Evolutionary conservation across 2,888 invertebrate species (phyloP), one percentile per base, ranked within the genome.

Genomic region (Leptarthrus brevirostris): DNA sequence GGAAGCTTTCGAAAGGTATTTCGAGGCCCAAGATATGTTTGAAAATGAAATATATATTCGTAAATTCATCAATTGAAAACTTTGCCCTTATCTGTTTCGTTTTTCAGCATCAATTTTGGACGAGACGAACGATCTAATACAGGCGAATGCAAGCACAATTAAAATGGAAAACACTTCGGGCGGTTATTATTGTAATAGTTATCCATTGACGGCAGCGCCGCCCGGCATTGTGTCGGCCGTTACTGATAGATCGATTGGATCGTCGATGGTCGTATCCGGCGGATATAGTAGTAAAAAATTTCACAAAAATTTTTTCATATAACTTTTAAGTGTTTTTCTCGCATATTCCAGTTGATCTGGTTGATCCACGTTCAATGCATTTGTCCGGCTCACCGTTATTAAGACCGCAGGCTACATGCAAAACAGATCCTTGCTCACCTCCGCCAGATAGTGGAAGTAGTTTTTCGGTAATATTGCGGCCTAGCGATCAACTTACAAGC

Each of bases 1-100:
- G 97, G 94, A 94, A 95, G 89, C 91, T 98, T 86, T 98, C 98
- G 83, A 96, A 96, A 94, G 93, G 96, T 96, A 81, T 74, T 71
- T 72, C 66, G 70, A 72, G 30, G 73, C 72, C 47, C 30, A 56
- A 53, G 36, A 49, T 36, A 22, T 40, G 16, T 44, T 66, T 49
- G n/a, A n/a, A n/a, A n/a, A n/a, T n/a, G n/a, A n/a, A n/a, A n/a
- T n/a, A n/a, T n/a, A n/a, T n/a, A n/a, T 47, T 47, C 14, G 20
- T 36, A 64, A 2, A 12, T 44, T 44, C 4, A 44, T 12, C n/a
- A 44, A 14, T 12, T 3, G 16, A 44, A 44, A 44, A 44, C 30
- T 30, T 5, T 5, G 44, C 18, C 36, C 10, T n/a, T 2, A 61
- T 5, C 10, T 34, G 12, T 26, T 40, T 40, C 5, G 47, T 12